These are phyloP conservation scores for Sweltsa coloradensis DNA, from an alignment of 1,140 invertebrate genomes.

Conservation along the genomic window DNA sequence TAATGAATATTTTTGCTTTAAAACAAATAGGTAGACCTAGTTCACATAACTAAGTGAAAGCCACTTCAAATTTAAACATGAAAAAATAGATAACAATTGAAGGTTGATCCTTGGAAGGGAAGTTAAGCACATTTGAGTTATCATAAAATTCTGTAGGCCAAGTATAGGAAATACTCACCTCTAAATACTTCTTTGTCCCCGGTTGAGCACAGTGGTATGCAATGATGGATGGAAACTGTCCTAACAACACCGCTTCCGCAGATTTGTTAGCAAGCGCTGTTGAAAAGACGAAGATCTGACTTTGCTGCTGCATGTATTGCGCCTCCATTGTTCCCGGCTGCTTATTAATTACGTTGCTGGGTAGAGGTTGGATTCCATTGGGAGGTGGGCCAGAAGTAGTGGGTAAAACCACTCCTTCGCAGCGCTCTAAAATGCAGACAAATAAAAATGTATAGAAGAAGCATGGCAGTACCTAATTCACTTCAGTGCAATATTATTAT, in stretches of 20 bases:
- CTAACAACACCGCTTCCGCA: constrained; percentile 78
- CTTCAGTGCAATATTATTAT: neutral
- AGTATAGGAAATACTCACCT: constrained; percentile 40
- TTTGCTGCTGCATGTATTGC: constrained; percentile 89
- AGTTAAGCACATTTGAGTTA: no score
- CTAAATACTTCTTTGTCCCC: constrained; percentile 86
- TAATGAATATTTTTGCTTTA: no score
- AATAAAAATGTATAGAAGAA: neutral
- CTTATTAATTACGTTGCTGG: constrained; percentile 66
- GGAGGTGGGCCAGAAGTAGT: constrained; percentile 11
- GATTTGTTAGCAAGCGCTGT: constrained; percentile 88
- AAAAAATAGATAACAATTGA: no score
- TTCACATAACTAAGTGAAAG: no score
- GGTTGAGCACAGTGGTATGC: constrained; percentile 92
- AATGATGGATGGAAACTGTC: constrained; percentile 84
- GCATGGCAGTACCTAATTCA: neutral
- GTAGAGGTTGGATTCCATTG: constrained; percentile 50
- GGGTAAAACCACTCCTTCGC: constrained; percentile 4
- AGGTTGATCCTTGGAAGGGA: no score
- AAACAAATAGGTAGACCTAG: no score
- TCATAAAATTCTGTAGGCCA: no score
- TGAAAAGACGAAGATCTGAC: constrained; percentile 96
- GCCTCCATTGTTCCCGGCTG: constrained; percentile 66
- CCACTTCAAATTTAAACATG: no score
- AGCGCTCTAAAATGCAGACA: neutral